Evolutionary conservation across 2,888 invertebrate genomes (phyloP).

Genomic region (Andrena bicolor): DNA sequence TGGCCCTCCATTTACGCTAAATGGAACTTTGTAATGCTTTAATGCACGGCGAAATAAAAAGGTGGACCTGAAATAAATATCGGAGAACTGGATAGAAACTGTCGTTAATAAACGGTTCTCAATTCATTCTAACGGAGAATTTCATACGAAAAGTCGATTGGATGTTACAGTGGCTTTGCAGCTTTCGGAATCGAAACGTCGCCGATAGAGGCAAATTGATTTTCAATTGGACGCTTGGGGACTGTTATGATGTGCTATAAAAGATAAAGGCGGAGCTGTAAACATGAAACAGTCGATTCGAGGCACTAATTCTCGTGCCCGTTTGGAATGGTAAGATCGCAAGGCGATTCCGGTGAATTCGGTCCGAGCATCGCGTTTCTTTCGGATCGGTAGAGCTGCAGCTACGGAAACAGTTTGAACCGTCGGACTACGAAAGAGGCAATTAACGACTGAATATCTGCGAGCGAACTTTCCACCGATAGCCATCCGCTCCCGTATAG

Average conservation of each 20-base stretch:
- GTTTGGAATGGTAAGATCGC: not conserved
- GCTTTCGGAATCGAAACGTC: no score
- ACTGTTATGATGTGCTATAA: not conserved
- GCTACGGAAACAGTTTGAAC: constrained; percentile 23
- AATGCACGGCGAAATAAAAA: not conserved
- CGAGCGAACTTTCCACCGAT: constrained; percentile 54
- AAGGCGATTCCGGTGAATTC: not conserved
- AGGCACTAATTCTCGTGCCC: not conserved
- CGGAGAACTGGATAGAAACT: no score
- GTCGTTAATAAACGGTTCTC: no score
- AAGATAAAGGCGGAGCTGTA: not conserved
- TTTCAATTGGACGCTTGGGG: no score
- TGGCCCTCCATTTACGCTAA: not conserved
- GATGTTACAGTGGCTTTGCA: no score
- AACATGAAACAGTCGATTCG: not conserved
- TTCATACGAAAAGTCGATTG: no score
- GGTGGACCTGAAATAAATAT: not conserved
- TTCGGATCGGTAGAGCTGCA: constrained; percentile 30
- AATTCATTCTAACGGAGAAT: no score
- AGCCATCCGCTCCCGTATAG: constrained; percentile 54
- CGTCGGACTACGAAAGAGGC: constrained; percentile 49
- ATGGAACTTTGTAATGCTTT: not conserved
- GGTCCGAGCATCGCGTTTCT: constrained; percentile 10
- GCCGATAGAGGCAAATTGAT: no score
- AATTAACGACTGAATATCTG: constrained; percentile 61